Evolutionary conservation across 2,888 invertebrate genomes (phyloP), one percentile per base, ranked within the genome.

Genomic region (Nephrotoma guestfalica): DNA sequence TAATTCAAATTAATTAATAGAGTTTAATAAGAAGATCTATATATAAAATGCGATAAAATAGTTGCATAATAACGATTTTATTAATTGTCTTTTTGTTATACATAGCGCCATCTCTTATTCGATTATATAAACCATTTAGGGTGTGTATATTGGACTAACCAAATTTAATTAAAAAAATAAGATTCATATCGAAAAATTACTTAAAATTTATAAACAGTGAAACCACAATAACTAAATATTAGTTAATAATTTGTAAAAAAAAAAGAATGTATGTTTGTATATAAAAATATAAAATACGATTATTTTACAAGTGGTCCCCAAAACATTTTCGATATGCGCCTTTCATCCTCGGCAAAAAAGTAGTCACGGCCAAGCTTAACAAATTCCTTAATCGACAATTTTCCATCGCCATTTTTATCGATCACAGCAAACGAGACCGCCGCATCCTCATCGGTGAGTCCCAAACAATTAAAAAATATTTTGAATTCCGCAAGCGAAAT

Each of bases 401-500:
- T 95, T 83, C 96, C 96, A 90, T 97, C 96, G 90, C 93, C 94
- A 90, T 97, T 96, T 87, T 93, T 94, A 89, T 97, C 97, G 88
- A 97, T 96, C 89, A 94, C 94, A 87, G 95, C 94, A 90, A 97
- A 97, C 5, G 96, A 94, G 86, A 96, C 93, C 87, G 95, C 94
- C 6, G 97, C 96, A 89, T 95, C 95, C 89, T 96, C 95, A 88
- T 94, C 94, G 88, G 93, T 92, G 40, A 96, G 93, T 30, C 96
- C 96, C 88, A 97, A 92, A 89, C 97, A 97, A 89, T 95, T 90
- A 92, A 95, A 97, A 92, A 97, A 97, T 89, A 96, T 89, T 92
- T 96, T 96, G 92, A 95, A 97, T 92, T 97, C 97, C 89, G 95
- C 94, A 88, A 96, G 94, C 18, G 96, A 94, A 89, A 97, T 96